Base-by-base conservation (phyloP, 2,888 invertebrate genomes). In the Nymphalis c-album region DNA sequence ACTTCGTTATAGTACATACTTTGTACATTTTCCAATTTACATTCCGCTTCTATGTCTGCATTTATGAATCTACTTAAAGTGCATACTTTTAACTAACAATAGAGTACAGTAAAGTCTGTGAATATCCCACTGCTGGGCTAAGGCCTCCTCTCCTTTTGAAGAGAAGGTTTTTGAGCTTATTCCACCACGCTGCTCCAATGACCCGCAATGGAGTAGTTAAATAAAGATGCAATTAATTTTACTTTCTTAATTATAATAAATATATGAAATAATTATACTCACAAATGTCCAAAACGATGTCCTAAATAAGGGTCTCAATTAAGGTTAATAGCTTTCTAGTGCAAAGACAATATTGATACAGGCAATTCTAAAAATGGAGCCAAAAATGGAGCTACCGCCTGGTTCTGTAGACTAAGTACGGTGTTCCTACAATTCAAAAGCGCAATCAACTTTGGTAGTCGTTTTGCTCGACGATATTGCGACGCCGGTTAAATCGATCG, bases 381-480 rank as follows among this genome's bases (percentile, higher is more conserved):
- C 68, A 68, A 68, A 70, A 53, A 53, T 74, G 76, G 72, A 80
- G 74, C 77, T 74, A 77, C 67, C 64, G 73, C 71, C 72, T 64
- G 66, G 63, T 70, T 74, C 64, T 69, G 68, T 73, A 71, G 70
- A 73, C 75, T 77, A 74, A 77, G 74, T 78, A 78, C 75, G 76
- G 74, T 75, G 76, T 78, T 74, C 74, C 66, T 73, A 74, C 76
- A 73, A 76, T 76, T 82, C 75, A 79, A 82, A 82, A 81, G 78
- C 77, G 80, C 82, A 85, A 84, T 85, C 82, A 85, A 80, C 77
- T 84, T 80, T 78, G 76, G 77, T 82, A 77, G 78, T 81, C 81
- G 80, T 83, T 85, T 84, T 82, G 83, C 77, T 82, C 77, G 77
- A 77, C 80, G 77, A 82, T 85, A 88, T 84, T 84, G 84, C 84